Conservation (phyloP, 2,113 vertebrate genomes). For the Australoheros scitulus region DNA sequence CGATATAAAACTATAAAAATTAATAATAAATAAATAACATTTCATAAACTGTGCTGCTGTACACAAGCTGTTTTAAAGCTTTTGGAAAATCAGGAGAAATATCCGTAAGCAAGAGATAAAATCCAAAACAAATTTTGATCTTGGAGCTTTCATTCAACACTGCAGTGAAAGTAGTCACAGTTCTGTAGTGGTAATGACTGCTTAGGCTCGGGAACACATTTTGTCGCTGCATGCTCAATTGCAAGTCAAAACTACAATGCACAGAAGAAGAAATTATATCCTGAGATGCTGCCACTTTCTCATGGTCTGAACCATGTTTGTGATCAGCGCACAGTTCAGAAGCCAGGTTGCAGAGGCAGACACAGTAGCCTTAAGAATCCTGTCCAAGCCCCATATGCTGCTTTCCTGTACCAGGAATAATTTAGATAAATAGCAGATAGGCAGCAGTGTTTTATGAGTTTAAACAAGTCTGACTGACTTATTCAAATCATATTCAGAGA, state of each 20-base stretch:
- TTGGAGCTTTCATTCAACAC: neutral
- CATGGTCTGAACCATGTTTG: neutral
- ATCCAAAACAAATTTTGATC: too few relatives aligned
- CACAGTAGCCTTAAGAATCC: neutral
- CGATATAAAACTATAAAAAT: too few relatives aligned
- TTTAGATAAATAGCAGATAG: neutral
- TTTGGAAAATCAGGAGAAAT: too few relatives aligned
- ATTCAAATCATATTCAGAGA: slow-evolving; percentile 68
- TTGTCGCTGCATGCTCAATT: neutral
- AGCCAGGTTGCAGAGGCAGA: too few relatives aligned
- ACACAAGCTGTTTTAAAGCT: too few relatives aligned
- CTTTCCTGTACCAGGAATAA: neutral
- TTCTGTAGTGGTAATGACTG: neutral
- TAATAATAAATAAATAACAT: too few relatives aligned
- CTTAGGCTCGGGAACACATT: neutral
- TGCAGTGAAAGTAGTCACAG: neutral
- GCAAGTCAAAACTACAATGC: neutral
- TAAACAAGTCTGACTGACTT: slow-evolving; percentile 46
- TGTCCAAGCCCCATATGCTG: neutral
- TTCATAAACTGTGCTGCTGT: too few relatives aligned
- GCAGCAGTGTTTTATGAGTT: neutral
- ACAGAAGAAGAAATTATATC: neutral
- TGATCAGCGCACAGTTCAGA: neutral
- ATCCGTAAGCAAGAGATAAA: too few relatives aligned
- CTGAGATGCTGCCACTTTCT: neutral